Percentiles rank a stretch among this genome's conserved stretches.
These are phyloP conservation scores for Ia io DNA, from an alignment of 2,113 vertebrate species.

Conservation along the genomic window DNA sequence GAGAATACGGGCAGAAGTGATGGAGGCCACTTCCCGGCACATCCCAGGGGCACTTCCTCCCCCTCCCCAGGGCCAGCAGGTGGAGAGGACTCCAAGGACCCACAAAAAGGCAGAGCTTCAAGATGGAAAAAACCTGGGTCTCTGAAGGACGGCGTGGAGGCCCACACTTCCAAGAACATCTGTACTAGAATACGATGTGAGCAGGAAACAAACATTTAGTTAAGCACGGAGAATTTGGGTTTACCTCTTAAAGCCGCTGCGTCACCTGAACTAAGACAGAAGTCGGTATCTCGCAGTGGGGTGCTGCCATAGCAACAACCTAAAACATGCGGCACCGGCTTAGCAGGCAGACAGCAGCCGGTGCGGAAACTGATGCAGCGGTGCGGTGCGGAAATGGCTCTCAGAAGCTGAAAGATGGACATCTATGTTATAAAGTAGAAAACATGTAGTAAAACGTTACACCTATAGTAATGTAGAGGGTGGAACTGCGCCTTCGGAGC, in stretches of 20 bases:
- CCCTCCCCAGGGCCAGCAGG: not conserved
- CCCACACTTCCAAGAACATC: not conserved
- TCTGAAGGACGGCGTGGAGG: not conserved
- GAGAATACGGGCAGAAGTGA: not conserved
- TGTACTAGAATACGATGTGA: not conserved
- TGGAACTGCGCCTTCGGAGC: not conserved
- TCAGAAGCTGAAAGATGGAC: not conserved
- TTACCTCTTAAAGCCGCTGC: not conserved
- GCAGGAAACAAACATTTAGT: not conserved
- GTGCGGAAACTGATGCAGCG: not conserved
- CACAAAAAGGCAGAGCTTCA: not conserved
- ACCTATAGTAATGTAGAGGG: not conserved
- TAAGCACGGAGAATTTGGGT: not conserved
- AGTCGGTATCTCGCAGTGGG: not conserved
- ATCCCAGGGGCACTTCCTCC: not conserved
- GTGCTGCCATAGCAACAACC: not conserved
- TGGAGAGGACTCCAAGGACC: not conserved
- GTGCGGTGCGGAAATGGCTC: not conserved
- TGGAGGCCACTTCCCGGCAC: not conserved
- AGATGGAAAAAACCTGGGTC: not conserved
- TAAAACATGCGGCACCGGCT: not conserved
- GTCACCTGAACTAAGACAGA: not conserved
- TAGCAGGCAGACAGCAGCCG: not conserved
- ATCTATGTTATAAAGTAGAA: not conserved
- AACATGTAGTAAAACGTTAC: not conserved